These are phyloP conservation scores for Pentalonia nigronervosa DNA, from an alignment of 1,140 invertebrate species.

Conservation along the genomic window DNA sequence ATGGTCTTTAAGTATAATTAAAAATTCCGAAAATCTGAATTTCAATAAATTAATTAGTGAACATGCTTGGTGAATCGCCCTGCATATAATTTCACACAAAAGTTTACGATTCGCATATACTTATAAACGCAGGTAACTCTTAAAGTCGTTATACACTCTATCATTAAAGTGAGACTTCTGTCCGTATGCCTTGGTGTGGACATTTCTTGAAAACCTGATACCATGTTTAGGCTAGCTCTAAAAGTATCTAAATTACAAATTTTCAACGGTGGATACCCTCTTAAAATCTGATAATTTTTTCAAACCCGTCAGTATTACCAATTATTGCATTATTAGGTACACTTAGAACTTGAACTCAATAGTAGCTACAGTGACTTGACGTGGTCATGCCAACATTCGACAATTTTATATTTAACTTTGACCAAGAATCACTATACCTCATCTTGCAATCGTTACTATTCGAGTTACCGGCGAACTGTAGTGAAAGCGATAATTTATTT, in stretches of 20 bases:
- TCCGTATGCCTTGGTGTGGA: neutral
- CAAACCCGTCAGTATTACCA: neutral
- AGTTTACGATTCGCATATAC: too few species aligned
- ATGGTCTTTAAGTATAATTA: too few species aligned
- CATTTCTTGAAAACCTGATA: neutral
- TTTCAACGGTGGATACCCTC: neutral
- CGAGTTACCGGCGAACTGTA: neutral
- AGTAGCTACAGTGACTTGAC: neutral
- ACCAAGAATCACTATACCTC: too few species aligned
- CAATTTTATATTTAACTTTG: too few species aligned
- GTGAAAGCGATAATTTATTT: neutral
- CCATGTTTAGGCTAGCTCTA: neutral
- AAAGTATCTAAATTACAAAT: neutral
- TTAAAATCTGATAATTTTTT: neutral
- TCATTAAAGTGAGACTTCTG: neutral
- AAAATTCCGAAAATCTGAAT: too few species aligned
- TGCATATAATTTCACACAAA: neutral
- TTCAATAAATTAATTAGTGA: too few species aligned
- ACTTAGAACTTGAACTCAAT: neutral
- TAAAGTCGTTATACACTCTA: neutral
- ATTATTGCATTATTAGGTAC: neutral
- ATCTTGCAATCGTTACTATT: neutral
- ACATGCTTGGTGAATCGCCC: too few species aligned
- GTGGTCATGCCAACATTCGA: neutral
- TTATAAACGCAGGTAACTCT: neutral